A percentile compares a stretch with the other conserved stretches of the same genome.
phyloP scores from a whole-genome alignment of 2,113 vertebrate genomes.

The Fukomys damarensis region DNA sequence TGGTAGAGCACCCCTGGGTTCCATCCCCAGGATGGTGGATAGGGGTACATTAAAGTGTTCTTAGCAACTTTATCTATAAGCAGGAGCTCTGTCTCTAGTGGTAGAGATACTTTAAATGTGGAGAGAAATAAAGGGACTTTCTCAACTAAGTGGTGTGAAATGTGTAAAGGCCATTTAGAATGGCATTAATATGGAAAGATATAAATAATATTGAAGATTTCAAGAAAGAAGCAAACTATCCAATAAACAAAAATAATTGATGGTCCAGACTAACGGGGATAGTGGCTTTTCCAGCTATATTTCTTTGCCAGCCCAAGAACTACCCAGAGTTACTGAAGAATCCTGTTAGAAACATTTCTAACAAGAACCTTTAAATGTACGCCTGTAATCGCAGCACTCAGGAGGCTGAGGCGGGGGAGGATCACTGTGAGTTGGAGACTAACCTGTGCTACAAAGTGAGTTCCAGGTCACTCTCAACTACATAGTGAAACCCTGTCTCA shows the following conservation, averaged over 20 bases:
- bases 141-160: background rate
- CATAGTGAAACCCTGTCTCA: too few species aligned
- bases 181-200: constrained; percentile 41
- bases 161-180: background rate
- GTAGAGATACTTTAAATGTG: background rate
- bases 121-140: constrained; percentile 22
- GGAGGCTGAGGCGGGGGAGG: too few species aligned
- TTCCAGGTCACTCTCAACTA: too few species aligned
- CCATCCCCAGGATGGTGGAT: background rate
- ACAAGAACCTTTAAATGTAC: too few species aligned
- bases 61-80: constrained; percentile 29
- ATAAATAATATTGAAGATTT: constrained; percentile 11
- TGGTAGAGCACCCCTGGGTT: background rate
- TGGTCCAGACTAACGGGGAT: constrained; percentile 83
- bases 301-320: constrained; percentile 83
- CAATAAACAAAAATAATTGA: constrained; percentile 77
- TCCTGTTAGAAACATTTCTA: background rate
- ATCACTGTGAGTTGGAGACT: too few species aligned
- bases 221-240: constrained; percentile 50
- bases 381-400: too few species aligned
- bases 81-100: background rate
- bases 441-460: too few species aligned
- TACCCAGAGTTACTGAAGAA: constrained; percentile 86
- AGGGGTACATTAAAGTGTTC: background rate
- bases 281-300: constrained; percentile 84